These are phyloP conservation scores for Upupa epops DNA, from an alignment of 2,113 vertebrate species.

Conservation along the genomic window DNA sequence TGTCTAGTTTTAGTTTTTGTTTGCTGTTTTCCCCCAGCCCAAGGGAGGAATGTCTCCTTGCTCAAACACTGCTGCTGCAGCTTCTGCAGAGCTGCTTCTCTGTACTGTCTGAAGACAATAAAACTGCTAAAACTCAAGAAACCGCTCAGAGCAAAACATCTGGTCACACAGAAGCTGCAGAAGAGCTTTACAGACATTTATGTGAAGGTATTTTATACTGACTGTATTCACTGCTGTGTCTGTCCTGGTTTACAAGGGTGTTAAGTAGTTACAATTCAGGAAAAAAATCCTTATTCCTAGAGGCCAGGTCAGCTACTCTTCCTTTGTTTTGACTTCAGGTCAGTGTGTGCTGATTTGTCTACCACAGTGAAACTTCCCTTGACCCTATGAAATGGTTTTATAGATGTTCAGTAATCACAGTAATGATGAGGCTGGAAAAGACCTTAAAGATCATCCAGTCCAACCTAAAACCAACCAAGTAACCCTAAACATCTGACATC, in stretches of 20 bases:
- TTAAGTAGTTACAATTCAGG: neutral
- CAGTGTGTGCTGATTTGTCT: neutral
- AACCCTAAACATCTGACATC: no score
- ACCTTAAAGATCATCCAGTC: no score
- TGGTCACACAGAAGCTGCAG: slow-evolving; percentile 75
- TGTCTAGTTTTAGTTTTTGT: neutral
- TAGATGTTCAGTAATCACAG: no score
- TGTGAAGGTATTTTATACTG: slow-evolving; percentile 81
- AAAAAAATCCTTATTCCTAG: neutral
- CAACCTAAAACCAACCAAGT: no score
- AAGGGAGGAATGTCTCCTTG: slow-evolving; percentile 85
- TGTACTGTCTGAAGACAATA: slow-evolving; percentile 77
- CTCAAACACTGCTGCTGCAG: slow-evolving; percentile 86
- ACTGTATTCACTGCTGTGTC: neutral
- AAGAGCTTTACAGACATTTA: slow-evolving; percentile 86
- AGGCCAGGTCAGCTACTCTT: neutral
- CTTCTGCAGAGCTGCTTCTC: slow-evolving; percentile 94
- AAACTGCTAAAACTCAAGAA: slow-evolving; percentile 39
- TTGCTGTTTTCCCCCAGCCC: slow-evolving; percentile 69
- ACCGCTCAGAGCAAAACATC: slow-evolving; percentile 50
- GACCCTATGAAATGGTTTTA: neutral
- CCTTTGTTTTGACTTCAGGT: neutral
- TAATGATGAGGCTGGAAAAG: no score
- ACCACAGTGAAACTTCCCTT: neutral
- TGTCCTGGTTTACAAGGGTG: neutral